phyloP scores from a whole-genome alignment of 2,888 invertebrate species.

The Nasonovia ribisnigri region DNA sequence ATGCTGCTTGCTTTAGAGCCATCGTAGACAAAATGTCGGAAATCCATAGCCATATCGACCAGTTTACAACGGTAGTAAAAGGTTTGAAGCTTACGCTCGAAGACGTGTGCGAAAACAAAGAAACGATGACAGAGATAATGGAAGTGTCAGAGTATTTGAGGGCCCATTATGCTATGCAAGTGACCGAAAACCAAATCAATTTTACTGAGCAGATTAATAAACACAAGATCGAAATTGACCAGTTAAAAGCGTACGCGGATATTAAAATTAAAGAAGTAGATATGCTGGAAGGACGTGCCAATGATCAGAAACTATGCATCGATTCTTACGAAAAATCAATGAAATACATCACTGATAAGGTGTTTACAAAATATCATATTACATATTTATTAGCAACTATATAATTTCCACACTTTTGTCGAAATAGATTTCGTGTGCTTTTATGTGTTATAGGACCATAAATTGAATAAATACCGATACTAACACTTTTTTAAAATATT shows the following conservation, averaged over 20 bases:
- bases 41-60: neutral
- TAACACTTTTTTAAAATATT: neutral
- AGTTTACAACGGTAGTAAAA: neutral
- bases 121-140: neutral
- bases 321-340: neutral
- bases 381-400: neutral
- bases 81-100: neutral
- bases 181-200: neutral
- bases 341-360: neutral
- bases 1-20: neutral
- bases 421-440: neutral
- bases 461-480: no score
- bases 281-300: neutral
- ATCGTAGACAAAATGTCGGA: neutral
- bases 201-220: neutral
- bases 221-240: neutral
- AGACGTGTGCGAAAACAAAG: neutral
- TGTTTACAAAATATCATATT: neutral
- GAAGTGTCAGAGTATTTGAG: slow-evolving; percentile 6
- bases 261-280: neutral
- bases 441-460: neutral
- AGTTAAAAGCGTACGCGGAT: neutral
- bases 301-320: neutral
- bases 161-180: neutral
- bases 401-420: neutral